Percentiles rank a stretch among this genome's conserved stretches.
Evolutionary conservation across 1,140 invertebrate species (phyloP).

Genomic region (Dreissena rostriformis): DNA sequence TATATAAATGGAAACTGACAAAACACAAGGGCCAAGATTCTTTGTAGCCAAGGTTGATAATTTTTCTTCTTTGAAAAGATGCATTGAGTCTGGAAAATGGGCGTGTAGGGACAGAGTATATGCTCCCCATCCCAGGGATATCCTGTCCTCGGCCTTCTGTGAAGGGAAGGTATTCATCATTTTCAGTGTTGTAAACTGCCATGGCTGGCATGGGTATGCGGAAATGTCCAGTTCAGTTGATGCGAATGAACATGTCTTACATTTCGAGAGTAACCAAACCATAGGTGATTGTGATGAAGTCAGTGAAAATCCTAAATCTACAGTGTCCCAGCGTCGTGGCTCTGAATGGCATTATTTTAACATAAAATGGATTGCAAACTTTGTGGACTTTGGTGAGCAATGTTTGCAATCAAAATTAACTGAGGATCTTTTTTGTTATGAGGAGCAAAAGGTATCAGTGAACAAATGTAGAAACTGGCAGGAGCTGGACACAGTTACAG

Average conservation of each 20-base stretch:
- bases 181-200: slow-evolving; percentile 75
- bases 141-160: slow-evolving; percentile 57
- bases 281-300: too few relatives aligned
- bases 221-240: slow-evolving; percentile 52
- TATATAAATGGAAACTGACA: neutral
- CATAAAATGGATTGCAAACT: slow-evolving; percentile 67
- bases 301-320: too few relatives aligned
- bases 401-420: slow-evolving; percentile 69
- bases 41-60: slow-evolving; percentile 73
- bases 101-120: slow-evolving; percentile 66
- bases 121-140: slow-evolving; percentile 65
- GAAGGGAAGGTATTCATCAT: slow-evolving; percentile 67
- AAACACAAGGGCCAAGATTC: slow-evolving; percentile 51
- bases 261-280: too few relatives aligned
- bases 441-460: slow-evolving; percentile 50
- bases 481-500: slow-evolving; percentile 62
- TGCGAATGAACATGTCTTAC: too few relatives aligned
- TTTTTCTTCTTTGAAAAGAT: slow-evolving; percentile 62
- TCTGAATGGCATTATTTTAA: slow-evolving; percentile 68
- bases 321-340: too few relatives aligned
- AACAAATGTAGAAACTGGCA: slow-evolving; percentile 76
- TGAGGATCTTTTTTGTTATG: slow-evolving; percentile 52
- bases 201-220: slow-evolving; percentile 76
- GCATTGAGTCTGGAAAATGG: slow-evolving; percentile 62
- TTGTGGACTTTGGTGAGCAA: slow-evolving; percentile 66